Percentiles rank a stretch among this genome's conserved stretches.
These are phyloP conservation scores for Drosophila fungiperda DNA, from an alignment of 2,888 invertebrate species.

Conservation along the genomic window DNA sequence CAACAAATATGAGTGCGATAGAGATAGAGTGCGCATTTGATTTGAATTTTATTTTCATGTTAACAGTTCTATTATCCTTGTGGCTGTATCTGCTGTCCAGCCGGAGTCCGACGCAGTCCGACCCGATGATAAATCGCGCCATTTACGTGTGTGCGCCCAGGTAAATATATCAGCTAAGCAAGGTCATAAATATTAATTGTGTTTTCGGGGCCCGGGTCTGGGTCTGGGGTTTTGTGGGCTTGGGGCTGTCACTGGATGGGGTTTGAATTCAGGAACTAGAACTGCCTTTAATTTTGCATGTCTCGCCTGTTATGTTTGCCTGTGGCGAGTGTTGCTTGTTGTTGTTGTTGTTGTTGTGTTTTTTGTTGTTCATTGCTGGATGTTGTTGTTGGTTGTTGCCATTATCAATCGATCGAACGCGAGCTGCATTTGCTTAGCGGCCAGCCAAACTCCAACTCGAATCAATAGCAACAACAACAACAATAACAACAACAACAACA, in stretches of 20 bases:
- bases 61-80: slow-evolving; percentile 78
- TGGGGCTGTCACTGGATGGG: slow-evolving; percentile 5
- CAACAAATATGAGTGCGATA: slow-evolving; percentile 10
- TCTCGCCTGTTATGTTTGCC: slow-evolving; percentile 56
- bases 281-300: slow-evolving; percentile 70
- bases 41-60: slow-evolving; percentile 75
- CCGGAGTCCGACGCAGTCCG: slow-evolving; percentile 13
- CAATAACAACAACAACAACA: slow-evolving; percentile 31
- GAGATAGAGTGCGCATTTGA: slow-evolving; percentile 48
- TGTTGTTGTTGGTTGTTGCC: slow-evolving; percentile 57
- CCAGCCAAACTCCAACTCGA: slow-evolving; percentile 46
- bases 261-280: slow-evolving; percentile 47
- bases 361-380: slow-evolving; percentile 49
- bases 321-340: slow-evolving; percentile 57
- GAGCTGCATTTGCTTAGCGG: slow-evolving; percentile 76
- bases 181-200: slow-evolving; percentile 81
- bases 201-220: slow-evolving; percentile 52
- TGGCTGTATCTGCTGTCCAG: slow-evolving; percentile 60
- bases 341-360: slow-evolving; percentile 33
- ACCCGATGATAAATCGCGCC: slow-evolving; percentile 74
- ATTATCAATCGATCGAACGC: slow-evolving; percentile 81
- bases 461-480: slow-evolving; percentile 50
- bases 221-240: not conserved
- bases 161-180: slow-evolving; percentile 78
- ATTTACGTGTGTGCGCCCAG: slow-evolving; percentile 79